Percentiles rank a stretch among this genome's conserved stretches.
Evolutionary conservation across 2,113 vertebrate species (phyloP).

Genomic region (Pseudopodoces humilis): DNA sequence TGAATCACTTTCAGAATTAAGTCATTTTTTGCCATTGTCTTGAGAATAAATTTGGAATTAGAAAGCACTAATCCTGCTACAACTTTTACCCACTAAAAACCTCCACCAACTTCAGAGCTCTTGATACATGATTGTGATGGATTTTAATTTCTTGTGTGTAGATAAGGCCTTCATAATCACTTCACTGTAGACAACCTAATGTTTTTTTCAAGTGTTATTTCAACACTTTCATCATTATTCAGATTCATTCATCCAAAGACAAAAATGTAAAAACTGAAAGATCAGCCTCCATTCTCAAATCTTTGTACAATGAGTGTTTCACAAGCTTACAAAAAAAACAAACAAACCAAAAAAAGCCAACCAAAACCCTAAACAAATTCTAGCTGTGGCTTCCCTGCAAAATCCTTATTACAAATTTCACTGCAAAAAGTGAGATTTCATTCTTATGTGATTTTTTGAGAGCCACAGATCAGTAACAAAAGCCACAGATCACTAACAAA

Average conservation of each 20-base stretch:
- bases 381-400: neutral
- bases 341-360: neutral
- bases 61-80: neutral
- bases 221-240: neutral
- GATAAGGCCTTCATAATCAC: neutral
- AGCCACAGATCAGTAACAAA: neutral
- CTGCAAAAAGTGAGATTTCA: neutral
- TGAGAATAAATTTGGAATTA: neutral
- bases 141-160: neutral
- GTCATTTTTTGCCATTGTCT: neutral
- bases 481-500: neutral
- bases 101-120: neutral
- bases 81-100: neutral
- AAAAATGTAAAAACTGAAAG: neutral
- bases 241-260: neutral
- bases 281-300: neutral
- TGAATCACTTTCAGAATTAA: neutral
- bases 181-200: neutral
- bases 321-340: neutral
- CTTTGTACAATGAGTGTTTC: neutral
- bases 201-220: neutral
- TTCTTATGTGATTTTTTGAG: neutral
- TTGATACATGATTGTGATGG: neutral
- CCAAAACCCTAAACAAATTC: neutral
- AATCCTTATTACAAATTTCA: neutral